Evolutionary conservation across 2,797 vertebrate species (phyloP), one percentile per base, ranked within the genome.

Genomic region (Kryptopterus vitreolus): DNA sequence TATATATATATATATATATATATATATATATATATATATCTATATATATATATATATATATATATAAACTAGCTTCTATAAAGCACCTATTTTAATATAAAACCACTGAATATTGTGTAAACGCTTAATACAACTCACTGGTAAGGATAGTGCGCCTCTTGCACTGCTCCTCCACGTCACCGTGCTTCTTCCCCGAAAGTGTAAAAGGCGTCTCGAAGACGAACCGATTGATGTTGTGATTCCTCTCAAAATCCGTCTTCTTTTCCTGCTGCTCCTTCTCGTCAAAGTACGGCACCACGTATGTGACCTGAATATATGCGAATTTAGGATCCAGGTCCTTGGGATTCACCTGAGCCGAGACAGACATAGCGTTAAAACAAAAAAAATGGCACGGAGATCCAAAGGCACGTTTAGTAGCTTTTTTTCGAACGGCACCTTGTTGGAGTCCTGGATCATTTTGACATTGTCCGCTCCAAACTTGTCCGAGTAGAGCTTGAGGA

Each of bases 381-480:
- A n/a, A n/a, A n/a, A 55, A 50, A 53, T 5, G 18, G 52, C 15
- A 35, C 15, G 20, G 12, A 15, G 46, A 9, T 26, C 48, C 26
- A 22, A 29, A 53, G 52, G 50, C 26, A 53, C 38, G 10, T 43
- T 43, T 43, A 43, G 38, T 7, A 43, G 38, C 0, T 6, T 43
- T 43, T 43, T 43, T 24, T 16, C 11, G 29, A 13, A 3, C 16
- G 7, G 16, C 86, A 98, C 98, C 96, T 99, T 99, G 82, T 99
- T 99, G 83, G 98, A 99, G 89, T 99, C 98, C 88, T 99, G 97
- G 89, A 99, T 99, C 93, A 99, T 99, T 89, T 98, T 99, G 86
- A 99, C 98, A 0, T 98, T 99, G 85, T 99, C 97, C 4, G 95
- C 94, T 85, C 98, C 98, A 72, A 99, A 99, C 90, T 99, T 99